These are phyloP conservation scores for Avahi laniger DNA, from an alignment of 2,797 vertebrate species.

Conservation along the genomic window DNA sequence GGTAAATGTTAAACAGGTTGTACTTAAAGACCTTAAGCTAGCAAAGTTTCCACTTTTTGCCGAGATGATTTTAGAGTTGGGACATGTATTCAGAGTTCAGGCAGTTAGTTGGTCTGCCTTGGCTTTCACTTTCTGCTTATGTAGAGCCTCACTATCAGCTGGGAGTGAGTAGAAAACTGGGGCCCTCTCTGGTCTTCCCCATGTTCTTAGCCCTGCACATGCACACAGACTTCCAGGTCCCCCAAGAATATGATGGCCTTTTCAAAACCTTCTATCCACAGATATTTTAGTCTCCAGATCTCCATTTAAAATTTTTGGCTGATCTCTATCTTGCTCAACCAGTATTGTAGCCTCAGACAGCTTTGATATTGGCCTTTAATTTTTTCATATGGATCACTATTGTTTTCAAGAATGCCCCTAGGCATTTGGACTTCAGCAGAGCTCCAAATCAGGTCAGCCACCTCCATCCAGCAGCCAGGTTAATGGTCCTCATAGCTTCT, in stretches of 20 bases:
- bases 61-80: background rate
- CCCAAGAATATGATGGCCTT: background rate
- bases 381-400: background rate
- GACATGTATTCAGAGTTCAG: background rate
- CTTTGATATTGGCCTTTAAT: background rate
- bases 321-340: background rate
- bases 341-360: background rate
- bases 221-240: background rate
- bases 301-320: background rate
- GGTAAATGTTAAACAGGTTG: background rate
- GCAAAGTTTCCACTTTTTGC: background rate
- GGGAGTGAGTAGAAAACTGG: background rate
- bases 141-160: background rate
- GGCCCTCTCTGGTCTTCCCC: background rate
- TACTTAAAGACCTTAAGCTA: background rate
- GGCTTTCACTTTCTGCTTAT: background rate
- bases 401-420: background rate
- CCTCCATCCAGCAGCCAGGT: background rate
- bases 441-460: background rate
- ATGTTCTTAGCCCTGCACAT: background rate
- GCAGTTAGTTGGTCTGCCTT: background rate
- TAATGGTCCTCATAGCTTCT: background rate
- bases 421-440: background rate
- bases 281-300: background rate
- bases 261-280: background rate